Evolutionary conservation across 1,140 invertebrate genomes (phyloP), one percentile per base, ranked within the genome.

Genomic region (Drosophila ohnishii): DNA sequence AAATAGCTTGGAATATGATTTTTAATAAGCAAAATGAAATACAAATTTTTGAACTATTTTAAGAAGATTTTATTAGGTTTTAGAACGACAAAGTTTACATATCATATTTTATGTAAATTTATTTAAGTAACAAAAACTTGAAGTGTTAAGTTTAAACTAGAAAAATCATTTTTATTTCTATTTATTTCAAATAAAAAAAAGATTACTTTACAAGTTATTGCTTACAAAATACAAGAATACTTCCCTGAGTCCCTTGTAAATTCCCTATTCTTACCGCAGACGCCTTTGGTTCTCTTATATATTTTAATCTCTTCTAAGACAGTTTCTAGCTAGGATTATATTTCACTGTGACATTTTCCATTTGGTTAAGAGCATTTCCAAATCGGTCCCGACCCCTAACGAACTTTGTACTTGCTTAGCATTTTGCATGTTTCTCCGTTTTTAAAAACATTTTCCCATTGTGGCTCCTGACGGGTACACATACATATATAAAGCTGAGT

Each of bases 401-500:
- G 8, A 25, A 39, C 28, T 42, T 45, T 14, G n/a, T 30, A 44
- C 34, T 60, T 76, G 63, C 44, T 64, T 65, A 51, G 58, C 59
- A 51, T 53, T 39, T 63, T 74, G 34, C 50, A 39, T 80, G 71
- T 34, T 64, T 58, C 19, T 40, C 30, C 32, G 53, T 65, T 78
- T 86, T 63, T 82, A 79, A 66, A 53, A 67, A 57, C 73, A 57
- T 67, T 60, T 50, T 40, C 50, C 47, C 75, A 71, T 73, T 76
- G 79, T 63, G 28, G 55, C 56, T 80, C 55, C 61, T 50, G 61
- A 39, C 4, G 19, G 51, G 47, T n/a, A 51, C 71, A 25, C 56
- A 58, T 60, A 65, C 34, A 72, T 39, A 70, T 65, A 77, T 78
- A 80, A 88, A 84, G 80, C 80, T 69, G 80, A 84, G 85, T 88